These are phyloP conservation scores for Drosophila chauvacae DNA, from an alignment of 1,140 invertebrate genomes.

Conservation along the genomic window DNA sequence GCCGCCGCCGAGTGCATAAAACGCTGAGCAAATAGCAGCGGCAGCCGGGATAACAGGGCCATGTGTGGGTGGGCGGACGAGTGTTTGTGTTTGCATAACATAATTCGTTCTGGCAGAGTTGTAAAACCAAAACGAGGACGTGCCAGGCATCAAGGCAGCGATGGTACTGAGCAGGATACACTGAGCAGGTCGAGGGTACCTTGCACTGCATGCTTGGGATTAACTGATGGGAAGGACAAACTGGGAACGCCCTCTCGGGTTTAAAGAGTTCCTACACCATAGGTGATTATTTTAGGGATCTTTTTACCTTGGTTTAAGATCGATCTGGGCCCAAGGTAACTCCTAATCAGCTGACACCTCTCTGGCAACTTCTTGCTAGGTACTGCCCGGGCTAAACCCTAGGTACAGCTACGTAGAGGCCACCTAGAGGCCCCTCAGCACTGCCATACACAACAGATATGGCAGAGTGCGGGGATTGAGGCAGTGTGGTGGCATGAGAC, in stretches of 20 bases:
- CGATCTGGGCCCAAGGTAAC: neutral
- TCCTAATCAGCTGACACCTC: neutral
- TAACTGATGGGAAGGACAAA: neutral
- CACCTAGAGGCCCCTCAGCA: neutral
- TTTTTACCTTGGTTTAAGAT: no score
- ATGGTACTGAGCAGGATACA: neutral
- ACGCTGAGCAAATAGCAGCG: constrained; percentile 57
- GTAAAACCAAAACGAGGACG: constrained; percentile 57
- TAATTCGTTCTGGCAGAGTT: constrained; percentile 61
- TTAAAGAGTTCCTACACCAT: no score
- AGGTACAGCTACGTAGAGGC: neutral
- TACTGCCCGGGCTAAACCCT: neutral
- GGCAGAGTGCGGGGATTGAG: neutral
- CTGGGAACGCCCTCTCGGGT: neutral
- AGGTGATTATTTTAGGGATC: no score
- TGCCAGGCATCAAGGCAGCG: constrained; percentile 6
- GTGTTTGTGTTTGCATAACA: constrained; percentile 58
- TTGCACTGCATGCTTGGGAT: no score
- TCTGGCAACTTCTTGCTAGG: neutral
- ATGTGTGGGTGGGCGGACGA: neutral
- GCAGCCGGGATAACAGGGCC: constrained; percentile 31
- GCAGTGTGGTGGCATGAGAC: neutral
- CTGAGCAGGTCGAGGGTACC: neutral
- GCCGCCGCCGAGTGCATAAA: constrained; percentile 45
- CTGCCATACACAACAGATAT: neutral